phyloP scores from a whole-genome alignment of 2,888 invertebrate species.

The Blomia tropicalis region DNA sequence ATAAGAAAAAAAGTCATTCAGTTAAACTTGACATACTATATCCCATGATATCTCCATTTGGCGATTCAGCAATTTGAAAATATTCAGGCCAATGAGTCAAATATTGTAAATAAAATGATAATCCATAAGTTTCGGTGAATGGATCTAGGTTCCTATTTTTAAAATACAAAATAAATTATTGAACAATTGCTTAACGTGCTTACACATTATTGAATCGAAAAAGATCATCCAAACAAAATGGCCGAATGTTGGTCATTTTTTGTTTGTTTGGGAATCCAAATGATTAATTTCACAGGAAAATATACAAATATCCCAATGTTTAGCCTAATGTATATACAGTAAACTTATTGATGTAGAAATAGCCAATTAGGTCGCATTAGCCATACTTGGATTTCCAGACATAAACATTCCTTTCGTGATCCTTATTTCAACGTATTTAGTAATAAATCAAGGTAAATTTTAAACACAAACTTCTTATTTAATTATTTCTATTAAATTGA shows the following conservation, averaged over 20 bases:
- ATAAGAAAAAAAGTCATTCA: not conserved
- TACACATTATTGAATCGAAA: slow-evolving; percentile 88
- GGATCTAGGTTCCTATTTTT: slow-evolving; percentile 76
- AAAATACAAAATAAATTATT: slow-evolving; percentile 14
- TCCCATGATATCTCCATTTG: slow-evolving; percentile 92
- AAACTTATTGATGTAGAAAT: no score
- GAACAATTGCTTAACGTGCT: slow-evolving; percentile 37
- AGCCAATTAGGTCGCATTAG: no score
- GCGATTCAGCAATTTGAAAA: slow-evolving; percentile 90
- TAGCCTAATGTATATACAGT: no score
- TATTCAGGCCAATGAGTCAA: slow-evolving; percentile 97
- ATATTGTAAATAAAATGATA: slow-evolving; percentile 93
- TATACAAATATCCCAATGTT: no score
- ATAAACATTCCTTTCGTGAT: no score
- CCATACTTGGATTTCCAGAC: no score
- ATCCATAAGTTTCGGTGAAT: slow-evolving; percentile 85
- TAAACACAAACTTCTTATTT: no score
- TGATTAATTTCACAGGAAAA: no score
- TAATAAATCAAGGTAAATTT: no score
- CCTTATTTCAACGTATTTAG: no score
- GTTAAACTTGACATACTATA: slow-evolving; percentile 58
- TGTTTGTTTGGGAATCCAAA: no score
- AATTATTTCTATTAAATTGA: no score
- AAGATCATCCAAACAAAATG: slow-evolving; percentile 84
- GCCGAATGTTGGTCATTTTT: slow-evolving; percentile 74